Evolutionary conservation across 2,888 invertebrate genomes (phyloP).

Genomic region (Halictus ligatus): DNA sequence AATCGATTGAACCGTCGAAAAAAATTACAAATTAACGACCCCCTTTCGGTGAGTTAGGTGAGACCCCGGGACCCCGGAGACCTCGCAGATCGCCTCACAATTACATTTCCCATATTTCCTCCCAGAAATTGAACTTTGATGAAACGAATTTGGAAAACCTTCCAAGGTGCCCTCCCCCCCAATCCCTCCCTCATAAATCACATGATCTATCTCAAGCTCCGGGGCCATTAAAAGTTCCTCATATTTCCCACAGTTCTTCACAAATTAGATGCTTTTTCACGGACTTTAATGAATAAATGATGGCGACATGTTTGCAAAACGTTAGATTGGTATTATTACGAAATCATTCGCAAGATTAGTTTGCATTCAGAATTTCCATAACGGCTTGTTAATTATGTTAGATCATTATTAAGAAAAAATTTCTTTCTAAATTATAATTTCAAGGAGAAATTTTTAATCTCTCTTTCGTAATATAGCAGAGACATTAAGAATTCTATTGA

Average conservation of each 20-base stretch:
- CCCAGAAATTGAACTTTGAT: background rate
- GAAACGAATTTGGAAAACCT: background rate
- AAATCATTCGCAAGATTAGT: too few relatives aligned
- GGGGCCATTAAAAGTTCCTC: background rate
- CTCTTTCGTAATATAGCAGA: background rate
- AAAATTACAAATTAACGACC: conserved; percentile 42
- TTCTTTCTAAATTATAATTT: too few relatives aligned
- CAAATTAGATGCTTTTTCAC: background rate
- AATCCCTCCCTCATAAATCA: background rate
- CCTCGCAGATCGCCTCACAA: background rate
- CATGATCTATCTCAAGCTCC: background rate
- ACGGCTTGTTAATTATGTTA: too few relatives aligned
- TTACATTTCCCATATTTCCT: background rate
- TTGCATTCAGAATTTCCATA: too few relatives aligned
- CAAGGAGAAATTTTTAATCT: background rate
- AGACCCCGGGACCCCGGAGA: background rate
- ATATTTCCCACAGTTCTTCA: too few relatives aligned
- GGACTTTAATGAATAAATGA: background rate
- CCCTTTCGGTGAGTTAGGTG: conserved; percentile 6
- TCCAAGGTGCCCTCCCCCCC: background rate
- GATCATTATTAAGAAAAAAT: too few relatives aligned
- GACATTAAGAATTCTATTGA: background rate
- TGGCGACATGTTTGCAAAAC: background rate
- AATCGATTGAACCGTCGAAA: conserved; percentile 39
- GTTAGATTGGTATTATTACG: too few relatives aligned